These are phyloP conservation scores for Platyrinchus mystaceus DNA, from an alignment of 2,797 vertebrate species.

Conservation along the genomic window DNA sequence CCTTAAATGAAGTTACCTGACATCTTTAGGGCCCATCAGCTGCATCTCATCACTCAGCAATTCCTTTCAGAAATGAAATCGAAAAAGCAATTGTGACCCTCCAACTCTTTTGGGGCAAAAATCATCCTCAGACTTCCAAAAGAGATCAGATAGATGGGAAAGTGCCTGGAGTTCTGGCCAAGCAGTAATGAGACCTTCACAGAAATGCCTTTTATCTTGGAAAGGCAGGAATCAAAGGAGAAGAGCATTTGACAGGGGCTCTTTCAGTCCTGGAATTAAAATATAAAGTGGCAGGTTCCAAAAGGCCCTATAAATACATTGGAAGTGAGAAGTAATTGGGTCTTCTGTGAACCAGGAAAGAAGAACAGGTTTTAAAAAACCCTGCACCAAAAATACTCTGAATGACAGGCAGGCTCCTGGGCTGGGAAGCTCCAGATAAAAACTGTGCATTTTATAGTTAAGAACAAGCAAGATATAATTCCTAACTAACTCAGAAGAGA, in stretches of 20 bases:
- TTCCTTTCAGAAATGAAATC: background rate
- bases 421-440: background rate
- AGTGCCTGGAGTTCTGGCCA: background rate
- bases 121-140: background rate
- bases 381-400: background rate
- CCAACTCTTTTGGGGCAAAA: background rate
- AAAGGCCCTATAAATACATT: background rate
- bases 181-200: background rate
- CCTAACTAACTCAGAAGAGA: background rate
- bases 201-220: background rate
- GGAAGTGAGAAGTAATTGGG: background rate
- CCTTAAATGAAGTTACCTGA: background rate
- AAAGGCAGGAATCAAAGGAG: background rate
- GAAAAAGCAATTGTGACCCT: background rate
- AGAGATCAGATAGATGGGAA: background rate
- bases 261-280: constrained; percentile 17
- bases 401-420: background rate
- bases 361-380: background rate
- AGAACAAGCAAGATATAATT: background rate
- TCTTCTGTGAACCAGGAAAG: background rate
- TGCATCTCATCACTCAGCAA: background rate
- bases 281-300: background rate
- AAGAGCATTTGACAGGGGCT: background rate
- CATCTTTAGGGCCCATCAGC: background rate
- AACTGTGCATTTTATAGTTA: background rate